phyloP scores from a whole-genome alignment of 2,797 vertebrate genomes.

The Darevskia nairensis region DNA sequence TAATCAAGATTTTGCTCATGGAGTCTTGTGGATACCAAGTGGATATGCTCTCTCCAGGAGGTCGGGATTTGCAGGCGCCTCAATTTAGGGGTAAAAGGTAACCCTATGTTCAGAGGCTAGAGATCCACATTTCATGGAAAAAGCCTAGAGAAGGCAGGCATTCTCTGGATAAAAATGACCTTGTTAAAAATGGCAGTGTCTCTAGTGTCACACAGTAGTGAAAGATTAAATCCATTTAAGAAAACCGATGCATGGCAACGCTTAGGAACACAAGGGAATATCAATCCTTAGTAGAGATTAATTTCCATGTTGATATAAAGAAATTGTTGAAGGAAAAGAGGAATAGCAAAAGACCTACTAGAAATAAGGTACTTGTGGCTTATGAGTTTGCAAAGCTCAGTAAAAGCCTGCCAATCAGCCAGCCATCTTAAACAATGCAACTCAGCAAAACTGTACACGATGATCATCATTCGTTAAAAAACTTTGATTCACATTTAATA shows the following conservation, averaged over 20 bases:
- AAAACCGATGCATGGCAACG: neutral
- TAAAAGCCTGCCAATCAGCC: neutral
- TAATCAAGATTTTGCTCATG: conserved; percentile 6
- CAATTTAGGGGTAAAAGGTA: neutral
- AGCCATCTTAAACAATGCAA: neutral
- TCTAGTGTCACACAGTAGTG: neutral
- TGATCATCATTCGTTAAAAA: neutral
- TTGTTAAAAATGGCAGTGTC: neutral
- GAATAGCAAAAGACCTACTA: neutral
- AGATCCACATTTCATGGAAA: conserved; percentile 24
- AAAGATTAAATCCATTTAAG: neutral
- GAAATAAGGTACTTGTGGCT: neutral
- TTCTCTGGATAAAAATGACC: neutral
- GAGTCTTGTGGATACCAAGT: neutral
- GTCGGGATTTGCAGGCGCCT: neutral
- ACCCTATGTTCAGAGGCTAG: neutral
- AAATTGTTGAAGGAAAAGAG: neutral
- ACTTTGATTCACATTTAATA: neutral
- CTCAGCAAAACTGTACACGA: neutral
- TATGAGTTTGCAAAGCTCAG: neutral
- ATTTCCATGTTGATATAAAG: neutral
- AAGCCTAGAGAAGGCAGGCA: neutral
- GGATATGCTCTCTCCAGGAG: neutral
- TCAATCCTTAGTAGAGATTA: neutral
- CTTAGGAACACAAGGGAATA: neutral